These are phyloP conservation scores for Arion vulgaris DNA, from an alignment of 1,140 invertebrate genomes.

Conservation along the genomic window DNA sequence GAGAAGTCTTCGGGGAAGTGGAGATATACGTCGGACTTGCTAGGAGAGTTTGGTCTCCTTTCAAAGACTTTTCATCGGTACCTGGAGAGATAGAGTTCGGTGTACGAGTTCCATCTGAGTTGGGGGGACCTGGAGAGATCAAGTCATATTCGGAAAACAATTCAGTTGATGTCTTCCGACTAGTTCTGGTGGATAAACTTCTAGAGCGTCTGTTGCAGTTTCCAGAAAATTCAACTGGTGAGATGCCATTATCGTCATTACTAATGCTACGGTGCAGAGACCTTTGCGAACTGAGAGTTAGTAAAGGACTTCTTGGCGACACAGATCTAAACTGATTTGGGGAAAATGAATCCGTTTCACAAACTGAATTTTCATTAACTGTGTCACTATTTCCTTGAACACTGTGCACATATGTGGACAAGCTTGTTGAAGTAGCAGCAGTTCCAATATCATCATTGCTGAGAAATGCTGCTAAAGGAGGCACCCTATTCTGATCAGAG, in stretches of 20 bases:
- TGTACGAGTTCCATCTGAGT: conserved; percentile 40
- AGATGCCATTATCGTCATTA: conserved; percentile 8
- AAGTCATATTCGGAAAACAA: conserved; percentile 29
- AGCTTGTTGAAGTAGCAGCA: not conserved
- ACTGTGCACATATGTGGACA: not conserved
- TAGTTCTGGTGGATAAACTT: conserved; percentile 13
- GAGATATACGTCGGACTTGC: conserved; percentile 35
- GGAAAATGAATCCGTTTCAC: not conserved
- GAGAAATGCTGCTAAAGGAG: conserved; percentile 61
- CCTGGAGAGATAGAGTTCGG: conserved; percentile 38
- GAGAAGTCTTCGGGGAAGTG: conserved; percentile 30
- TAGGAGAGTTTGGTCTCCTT: conserved; percentile 41
- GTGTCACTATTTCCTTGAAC: not conserved
- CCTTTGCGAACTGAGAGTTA: not conserved
- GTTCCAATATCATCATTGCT: conserved; percentile 59
- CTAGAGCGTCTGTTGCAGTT: not conserved
- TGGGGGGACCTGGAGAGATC: conserved; percentile 10
- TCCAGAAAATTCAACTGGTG: not conserved
- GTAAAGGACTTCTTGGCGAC: not conserved
- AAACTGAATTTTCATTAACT: not conserved
- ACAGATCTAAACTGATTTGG: not conserved
- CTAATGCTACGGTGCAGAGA: not conserved
- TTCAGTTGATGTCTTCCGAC: not conserved
- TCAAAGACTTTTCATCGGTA: conserved; percentile 22
- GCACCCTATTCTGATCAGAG: conserved; percentile 48